Conservation (phyloP, 2,888 invertebrate genomes). For the Melieria omissa region DNA sequence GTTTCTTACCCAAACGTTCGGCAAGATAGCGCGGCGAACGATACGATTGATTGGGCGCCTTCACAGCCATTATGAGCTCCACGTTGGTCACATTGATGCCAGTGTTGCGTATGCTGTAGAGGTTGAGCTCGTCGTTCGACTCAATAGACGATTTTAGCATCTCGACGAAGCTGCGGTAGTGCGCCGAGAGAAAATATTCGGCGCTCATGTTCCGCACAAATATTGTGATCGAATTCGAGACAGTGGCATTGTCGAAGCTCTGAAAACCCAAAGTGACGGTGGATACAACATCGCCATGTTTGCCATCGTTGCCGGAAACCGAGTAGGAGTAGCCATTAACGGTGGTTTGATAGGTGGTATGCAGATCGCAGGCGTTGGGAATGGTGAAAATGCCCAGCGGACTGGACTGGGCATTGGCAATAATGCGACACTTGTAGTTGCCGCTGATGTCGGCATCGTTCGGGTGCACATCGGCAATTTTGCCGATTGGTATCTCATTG, state of each 20-base stretch:
- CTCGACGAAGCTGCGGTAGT: conserved; percentile 80
- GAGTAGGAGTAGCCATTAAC: conserved; percentile 81
- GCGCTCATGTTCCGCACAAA: conserved; percentile 80
- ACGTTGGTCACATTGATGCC: conserved; percentile 67
- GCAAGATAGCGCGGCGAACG: conserved; percentile 74
- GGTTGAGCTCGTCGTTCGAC: conserved; percentile 72
- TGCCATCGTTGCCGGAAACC: conserved; percentile 90
- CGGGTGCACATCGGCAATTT: conserved; percentile 91
- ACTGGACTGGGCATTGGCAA: conserved; percentile 71
- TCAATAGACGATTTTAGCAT: conserved; percentile 74
- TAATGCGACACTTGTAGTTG: conserved; percentile 86
- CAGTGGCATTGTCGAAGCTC: conserved; percentile 81
- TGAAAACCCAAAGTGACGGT: conserved; percentile 86
- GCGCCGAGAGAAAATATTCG: conserved; percentile 78
- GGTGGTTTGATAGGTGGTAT: conserved; percentile 75
- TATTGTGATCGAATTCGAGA: conserved; percentile 85
- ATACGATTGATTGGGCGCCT: conserved; percentile 70
- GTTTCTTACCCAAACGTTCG: conserved; percentile 75
- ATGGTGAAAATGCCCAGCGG: conserved; percentile 75
- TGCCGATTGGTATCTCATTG: conserved; percentile 79
- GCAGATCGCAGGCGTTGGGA: conserved; percentile 81
- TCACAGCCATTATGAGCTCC: conserved; percentile 79
- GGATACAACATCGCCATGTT: conserved; percentile 87
- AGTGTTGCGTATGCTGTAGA: conserved; percentile 79
- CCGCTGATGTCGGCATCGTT: conserved; percentile 92